A percentile compares a stretch with the other conserved stretches of the same genome.
phyloP scores from a whole-genome alignment of 2,797 vertebrate species.

The Hydrocynus forskahlii region DNA sequence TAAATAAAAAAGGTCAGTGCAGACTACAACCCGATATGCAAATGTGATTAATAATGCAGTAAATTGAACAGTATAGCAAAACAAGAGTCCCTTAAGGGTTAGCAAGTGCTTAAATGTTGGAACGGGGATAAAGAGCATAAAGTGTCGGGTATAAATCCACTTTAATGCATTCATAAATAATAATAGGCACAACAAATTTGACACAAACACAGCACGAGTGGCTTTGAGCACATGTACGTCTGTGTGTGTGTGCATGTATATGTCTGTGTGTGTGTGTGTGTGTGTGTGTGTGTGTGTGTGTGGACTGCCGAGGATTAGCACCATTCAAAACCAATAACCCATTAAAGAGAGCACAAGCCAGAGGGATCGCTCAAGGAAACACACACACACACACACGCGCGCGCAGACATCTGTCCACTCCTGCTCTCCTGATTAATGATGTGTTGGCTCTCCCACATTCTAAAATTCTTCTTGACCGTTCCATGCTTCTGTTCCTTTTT shows the following conservation, averaged over 20 bases:
- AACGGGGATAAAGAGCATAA: not conserved
- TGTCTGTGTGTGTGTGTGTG: no score
- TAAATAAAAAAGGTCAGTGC: no score
- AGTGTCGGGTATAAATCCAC: not conserved
- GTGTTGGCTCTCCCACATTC: not conserved
- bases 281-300: not conserved
- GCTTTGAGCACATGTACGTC: not conserved
- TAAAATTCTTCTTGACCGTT: not conserved
- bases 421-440: not conserved
- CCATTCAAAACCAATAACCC: not conserved
- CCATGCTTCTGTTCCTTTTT: constrained; percentile 32
- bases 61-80: no score
- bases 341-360: not conserved
- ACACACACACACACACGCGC: not conserved
- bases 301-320: not conserved
- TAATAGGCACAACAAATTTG: not conserved
- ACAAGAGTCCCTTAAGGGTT: no score
- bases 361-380: not conserved
- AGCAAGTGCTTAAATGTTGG: not conserved
- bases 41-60: no score
- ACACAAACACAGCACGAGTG: not conserved
- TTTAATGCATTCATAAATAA: not conserved
- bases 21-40: no score
- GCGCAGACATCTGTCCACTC: not conserved
- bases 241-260: no score